Conservation (phyloP, 2,113 vertebrate species). For the Macquaria ambigua region DNA sequence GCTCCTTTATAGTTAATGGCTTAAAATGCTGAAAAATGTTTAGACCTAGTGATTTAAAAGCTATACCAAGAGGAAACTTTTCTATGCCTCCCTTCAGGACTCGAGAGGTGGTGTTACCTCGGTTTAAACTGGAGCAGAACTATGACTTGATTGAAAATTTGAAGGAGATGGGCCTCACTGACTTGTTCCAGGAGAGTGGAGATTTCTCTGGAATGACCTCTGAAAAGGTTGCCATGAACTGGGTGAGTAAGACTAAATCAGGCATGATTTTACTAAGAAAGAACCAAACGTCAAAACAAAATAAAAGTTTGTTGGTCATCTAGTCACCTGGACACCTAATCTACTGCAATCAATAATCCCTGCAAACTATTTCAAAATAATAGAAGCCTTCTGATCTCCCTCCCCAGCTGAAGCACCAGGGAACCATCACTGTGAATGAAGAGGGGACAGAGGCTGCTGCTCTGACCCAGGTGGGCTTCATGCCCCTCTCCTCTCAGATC, state of each 20-base stretch:
- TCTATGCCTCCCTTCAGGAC: constrained; percentile 83
- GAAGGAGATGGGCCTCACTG: constrained; percentile 90
- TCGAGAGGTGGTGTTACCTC: constrained; percentile 92
- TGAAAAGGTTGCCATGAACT: constrained; percentile 88
- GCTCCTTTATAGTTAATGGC: background rate
- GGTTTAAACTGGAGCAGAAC: constrained; percentile 94
- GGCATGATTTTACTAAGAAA: background rate
- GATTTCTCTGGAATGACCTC: constrained; percentile 91
- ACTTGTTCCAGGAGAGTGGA: constrained; percentile 87
- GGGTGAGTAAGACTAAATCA: constrained; percentile 83
- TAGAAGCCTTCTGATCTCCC: background rate
- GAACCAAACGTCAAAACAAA: background rate
- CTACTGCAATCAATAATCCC: background rate
- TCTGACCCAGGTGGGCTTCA: constrained; percentile 93
- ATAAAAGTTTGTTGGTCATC: background rate
- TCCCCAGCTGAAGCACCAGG: constrained; percentile 93
- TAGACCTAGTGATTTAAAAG: background rate
- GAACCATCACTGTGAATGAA: constrained; percentile 96
- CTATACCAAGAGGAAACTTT: background rate
- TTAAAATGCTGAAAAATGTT: background rate
- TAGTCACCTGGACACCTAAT: background rate
- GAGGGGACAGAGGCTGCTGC: constrained; percentile 94
- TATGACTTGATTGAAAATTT: constrained; percentile 91
- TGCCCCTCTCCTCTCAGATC: constrained; percentile 95
- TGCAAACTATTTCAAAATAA: background rate